phyloP scores from a whole-genome alignment of 2,797 vertebrate species.

The Morelia viridis region DNA sequence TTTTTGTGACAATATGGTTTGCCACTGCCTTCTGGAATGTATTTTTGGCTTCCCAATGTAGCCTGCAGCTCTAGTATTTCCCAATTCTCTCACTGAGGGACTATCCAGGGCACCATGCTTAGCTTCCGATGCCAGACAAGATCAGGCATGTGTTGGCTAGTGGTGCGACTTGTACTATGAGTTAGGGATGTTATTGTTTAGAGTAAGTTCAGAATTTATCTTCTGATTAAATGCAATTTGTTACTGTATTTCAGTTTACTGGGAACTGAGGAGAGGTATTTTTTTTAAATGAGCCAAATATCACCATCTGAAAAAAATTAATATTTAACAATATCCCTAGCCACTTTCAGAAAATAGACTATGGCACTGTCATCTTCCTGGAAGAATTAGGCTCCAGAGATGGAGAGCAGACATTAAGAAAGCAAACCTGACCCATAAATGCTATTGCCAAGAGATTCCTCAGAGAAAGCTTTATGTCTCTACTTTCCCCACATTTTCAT shows the following conservation, averaged over 20 bases:
- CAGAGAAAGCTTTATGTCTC: not conserved
- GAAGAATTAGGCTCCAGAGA: not conserved
- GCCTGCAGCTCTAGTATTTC: no score
- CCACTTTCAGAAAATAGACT: not conserved
- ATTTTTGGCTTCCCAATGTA: no score
- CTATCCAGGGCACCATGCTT: no score
- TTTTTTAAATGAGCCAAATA: not conserved
- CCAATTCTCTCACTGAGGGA: no score
- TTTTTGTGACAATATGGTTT: no score
- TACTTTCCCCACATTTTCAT: not conserved
- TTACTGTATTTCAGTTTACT: not conserved
- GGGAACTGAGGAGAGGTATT: not conserved
- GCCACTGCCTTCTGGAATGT: no score
- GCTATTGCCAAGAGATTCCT: not conserved
- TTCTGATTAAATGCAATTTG: no score
- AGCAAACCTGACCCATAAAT: not conserved
- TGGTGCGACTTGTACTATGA: not conserved
- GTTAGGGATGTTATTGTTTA: not conserved
- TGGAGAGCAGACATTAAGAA: not conserved
- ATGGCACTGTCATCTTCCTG: not conserved
- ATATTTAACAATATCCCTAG: not conserved
- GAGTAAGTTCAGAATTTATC: no score
- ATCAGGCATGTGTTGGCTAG: no score
- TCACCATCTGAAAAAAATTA: not conserved
- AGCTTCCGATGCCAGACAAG: no score